These are phyloP conservation scores for Macrosiphum euphorbiae DNA, from an alignment of 2,888 invertebrate species.

Conservation along the genomic window DNA sequence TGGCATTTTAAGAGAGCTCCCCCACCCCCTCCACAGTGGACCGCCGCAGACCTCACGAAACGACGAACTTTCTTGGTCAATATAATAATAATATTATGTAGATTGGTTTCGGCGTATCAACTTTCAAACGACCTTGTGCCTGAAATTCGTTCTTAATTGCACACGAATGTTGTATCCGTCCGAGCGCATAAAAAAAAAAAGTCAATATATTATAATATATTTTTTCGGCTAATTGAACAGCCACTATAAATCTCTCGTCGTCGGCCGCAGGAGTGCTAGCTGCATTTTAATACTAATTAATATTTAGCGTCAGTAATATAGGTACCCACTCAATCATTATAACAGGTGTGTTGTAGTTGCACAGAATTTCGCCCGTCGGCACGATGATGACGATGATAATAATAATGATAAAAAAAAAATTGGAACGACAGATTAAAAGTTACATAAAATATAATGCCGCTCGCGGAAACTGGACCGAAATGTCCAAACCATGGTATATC, in stretches of 20 bases:
- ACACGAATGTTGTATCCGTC: neutral
- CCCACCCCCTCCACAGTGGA: neutral
- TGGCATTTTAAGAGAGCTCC: neutral
- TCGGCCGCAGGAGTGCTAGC: neutral
- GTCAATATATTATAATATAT: neutral
- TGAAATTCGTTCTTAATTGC: slow-evolving; percentile 20
- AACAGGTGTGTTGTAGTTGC: neutral
- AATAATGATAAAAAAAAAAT: neutral
- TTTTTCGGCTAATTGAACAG: neutral
- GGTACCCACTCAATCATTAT: neutral
- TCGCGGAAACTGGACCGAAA: neutral
- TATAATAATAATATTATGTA: neutral
- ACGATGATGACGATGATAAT: neutral
- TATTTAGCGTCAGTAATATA: neutral
- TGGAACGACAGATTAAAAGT: neutral
- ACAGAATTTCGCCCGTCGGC: neutral
- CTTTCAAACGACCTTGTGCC: slow-evolving; percentile 45
- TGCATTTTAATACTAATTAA: neutral
- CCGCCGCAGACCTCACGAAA: neutral
- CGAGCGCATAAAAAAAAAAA: neutral
- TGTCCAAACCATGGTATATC: neutral
- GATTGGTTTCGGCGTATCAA: neutral
- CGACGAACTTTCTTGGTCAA: slow-evolving; percentile 20
- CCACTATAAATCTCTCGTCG: neutral
- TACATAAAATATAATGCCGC: neutral